These are phyloP conservation scores for Eupithecia insigniata DNA, from an alignment of 2,888 invertebrate genomes.

Conservation along the genomic window DNA sequence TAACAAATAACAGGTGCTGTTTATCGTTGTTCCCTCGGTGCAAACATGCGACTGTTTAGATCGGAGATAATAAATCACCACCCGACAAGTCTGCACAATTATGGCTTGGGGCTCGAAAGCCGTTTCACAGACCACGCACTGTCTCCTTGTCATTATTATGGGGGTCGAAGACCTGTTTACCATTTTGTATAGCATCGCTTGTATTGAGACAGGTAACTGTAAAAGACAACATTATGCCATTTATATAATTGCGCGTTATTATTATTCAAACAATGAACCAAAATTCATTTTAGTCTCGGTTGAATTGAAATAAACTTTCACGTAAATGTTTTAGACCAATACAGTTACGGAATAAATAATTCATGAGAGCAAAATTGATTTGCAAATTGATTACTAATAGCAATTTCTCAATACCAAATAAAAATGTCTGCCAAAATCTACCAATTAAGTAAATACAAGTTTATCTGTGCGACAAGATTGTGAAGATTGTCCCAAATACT, in stretches of 20 bases:
- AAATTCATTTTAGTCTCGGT: constrained; percentile 40
- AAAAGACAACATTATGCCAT: constrained; percentile 51
- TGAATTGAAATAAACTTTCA: constrained; percentile 40
- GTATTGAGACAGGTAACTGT: constrained; percentile 58
- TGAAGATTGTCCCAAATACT: constrained; percentile 17
- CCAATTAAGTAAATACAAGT: background rate
- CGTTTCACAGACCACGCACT: constrained; percentile 47
- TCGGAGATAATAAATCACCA: constrained; percentile 57
- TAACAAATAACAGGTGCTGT: constrained; percentile 77
- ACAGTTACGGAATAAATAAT: constrained; percentile 28
- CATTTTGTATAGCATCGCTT: constrained; percentile 56
- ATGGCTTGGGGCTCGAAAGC: constrained; percentile 63
- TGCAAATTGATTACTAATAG: constrained; percentile 36
- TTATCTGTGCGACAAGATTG: background rate
- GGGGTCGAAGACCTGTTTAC: constrained; percentile 64
- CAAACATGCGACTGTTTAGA: constrained; percentile 60
- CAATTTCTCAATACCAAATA: constrained; percentile 26
- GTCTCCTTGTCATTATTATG: constrained; percentile 53
- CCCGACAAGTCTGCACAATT: constrained; percentile 51
- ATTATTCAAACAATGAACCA: constrained; percentile 50
- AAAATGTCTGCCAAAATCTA: constrained; percentile 19
- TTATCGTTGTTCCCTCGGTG: constrained; percentile 56
- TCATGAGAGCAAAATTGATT: constrained; percentile 32
- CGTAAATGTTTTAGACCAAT: constrained; percentile 31
- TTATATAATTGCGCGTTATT: constrained; percentile 53